Evolutionary conservation across 2,797 vertebrate genomes (phyloP).

Genomic region (Meda fulgida): DNA sequence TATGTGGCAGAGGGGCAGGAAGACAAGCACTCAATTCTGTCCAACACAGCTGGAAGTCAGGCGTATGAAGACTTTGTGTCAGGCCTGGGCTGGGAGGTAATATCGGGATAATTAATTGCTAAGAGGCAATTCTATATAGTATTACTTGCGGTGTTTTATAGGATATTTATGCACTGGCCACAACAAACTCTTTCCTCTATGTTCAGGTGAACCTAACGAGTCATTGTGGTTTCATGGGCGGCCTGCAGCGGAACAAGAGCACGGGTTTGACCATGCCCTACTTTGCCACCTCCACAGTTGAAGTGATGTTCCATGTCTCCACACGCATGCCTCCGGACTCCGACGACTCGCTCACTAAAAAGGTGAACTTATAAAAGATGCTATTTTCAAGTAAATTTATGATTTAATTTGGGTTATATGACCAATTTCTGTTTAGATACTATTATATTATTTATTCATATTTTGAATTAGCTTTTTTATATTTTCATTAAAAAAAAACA

Average conservation of each 20-base stretch:
- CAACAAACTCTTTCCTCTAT: not conserved
- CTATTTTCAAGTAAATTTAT: not conserved
- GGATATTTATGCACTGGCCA: not conserved
- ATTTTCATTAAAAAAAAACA: no score
- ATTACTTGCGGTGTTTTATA: not conserved
- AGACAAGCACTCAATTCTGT: slow-evolving; percentile 98
- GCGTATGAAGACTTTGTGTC: slow-evolving; percentile 98
- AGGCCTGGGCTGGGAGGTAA: slow-evolving; percentile 98
- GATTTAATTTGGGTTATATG: not conserved
- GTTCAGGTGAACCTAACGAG: slow-evolving; percentile 92
- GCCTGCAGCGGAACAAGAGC: slow-evolving; percentile 95
- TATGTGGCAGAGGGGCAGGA: slow-evolving; percentile 98
- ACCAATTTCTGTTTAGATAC: not conserved
- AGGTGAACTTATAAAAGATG: slow-evolving; percentile 75
- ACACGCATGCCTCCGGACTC: slow-evolving; percentile 98
- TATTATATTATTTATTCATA: not conserved
- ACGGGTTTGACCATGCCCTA: slow-evolving; percentile 95
- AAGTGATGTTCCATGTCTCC: slow-evolving; percentile 98
- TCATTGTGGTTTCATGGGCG: slow-evolving; percentile 98
- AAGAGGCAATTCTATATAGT: not conserved
- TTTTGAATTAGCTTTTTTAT: not conserved
- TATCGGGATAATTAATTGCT: not conserved
- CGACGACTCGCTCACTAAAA: slow-evolving; percentile 97
- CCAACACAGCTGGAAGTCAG: slow-evolving; percentile 95
- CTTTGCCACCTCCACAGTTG: slow-evolving; percentile 96